These are phyloP conservation scores for Danio choprae DNA, from an alignment of 2,797 vertebrate species.

Conservation along the genomic window DNA sequence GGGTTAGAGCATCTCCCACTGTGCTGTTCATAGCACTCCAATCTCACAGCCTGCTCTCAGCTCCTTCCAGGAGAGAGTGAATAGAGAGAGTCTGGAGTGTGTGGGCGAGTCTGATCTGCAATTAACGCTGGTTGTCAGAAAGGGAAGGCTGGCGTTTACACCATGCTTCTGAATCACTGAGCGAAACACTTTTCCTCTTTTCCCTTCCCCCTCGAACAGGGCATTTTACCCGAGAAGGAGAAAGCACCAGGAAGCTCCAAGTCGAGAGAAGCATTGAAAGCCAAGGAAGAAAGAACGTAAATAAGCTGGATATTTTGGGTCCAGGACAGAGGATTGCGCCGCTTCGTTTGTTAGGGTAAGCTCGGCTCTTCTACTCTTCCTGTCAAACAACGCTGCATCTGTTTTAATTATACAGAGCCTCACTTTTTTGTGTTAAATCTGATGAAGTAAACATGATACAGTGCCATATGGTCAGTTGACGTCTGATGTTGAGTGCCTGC, in stretches of 20 bases:
- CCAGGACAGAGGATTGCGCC: conserved; percentile 72
- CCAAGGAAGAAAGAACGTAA: conserved; percentile 72
- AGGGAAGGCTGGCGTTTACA: conserved; percentile 83
- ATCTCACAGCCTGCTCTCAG: conserved; percentile 77
- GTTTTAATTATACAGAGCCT: conserved; percentile 29
- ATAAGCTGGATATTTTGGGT: conserved; percentile 74
- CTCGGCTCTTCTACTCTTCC: conserved; percentile 24
- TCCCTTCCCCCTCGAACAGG: conserved; percentile 76
- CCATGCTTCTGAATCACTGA: conserved; percentile 80
- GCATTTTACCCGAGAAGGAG: conserved; percentile 74
- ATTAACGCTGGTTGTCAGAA: conserved; percentile 84
- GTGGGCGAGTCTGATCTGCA: conserved; percentile 85
- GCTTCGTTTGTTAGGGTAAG: conserved; percentile 75
- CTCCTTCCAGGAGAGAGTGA: conserved; percentile 72
- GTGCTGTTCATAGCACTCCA: conserved; percentile 79
- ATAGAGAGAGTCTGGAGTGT: conserved; percentile 75
- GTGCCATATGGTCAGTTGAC: conserved; percentile 22
- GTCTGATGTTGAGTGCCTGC: conserved; percentile 9
- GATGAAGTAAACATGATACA: conserved; percentile 23
- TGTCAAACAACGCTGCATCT: conserved; percentile 27
- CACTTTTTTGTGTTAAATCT: conserved; percentile 16
- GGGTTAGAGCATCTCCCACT: conserved; percentile 72
- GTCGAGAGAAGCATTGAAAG: conserved; percentile 61
- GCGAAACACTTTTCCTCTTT: conserved; percentile 73
- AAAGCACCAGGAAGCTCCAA: conserved; percentile 72